Evolutionary conservation across 2,113 vertebrate species (phyloP), one percentile per base, ranked within the genome.

Genomic region (Chlorodrepanis virens): DNA sequence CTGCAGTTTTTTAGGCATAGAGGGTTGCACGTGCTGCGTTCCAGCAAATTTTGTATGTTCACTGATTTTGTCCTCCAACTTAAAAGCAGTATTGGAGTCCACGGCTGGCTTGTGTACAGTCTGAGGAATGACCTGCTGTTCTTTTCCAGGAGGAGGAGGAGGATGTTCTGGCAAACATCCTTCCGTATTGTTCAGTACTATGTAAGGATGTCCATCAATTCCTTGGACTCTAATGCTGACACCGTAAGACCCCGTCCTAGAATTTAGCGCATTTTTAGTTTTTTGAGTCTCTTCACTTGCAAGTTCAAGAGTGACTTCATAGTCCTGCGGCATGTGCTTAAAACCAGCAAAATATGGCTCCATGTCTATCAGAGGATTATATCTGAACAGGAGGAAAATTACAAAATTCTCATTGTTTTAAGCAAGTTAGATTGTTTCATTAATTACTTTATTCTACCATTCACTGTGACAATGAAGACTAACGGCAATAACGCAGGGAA

Each of bases 191-290:
- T 99, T 99, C 76, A 99, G 98, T 54, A 99, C 99, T 21, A 99
- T 99, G 70, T 99, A 99, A 6, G 99, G 99, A 93, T 99, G 99
- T 44, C 99, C 99, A 74, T 99, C 99, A 6, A 99, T 99, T 33
- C 99, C 99, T 96, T 99, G 99, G 37, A 99, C 99, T 71, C 99
- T 98, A 94, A 99, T 99, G 93, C 99, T 99, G 95, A 99, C 99
- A 44, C 99, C 99, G 0, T 99, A 99, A 89, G 98, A 98, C 23
- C 99, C 98, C 0, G 75, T 75, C 96, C 98, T 98, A 45, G 98
- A 97, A 83, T 93, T 97, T 5, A 97, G 98, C 12, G 89, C 87
- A 84, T 94, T 98, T 89, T 97, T 96, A 11, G 91, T 37, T 61
- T 94, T 97, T 20, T 94, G 94, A 83, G 77, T 67, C 11, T 96